Conservation (phyloP, 2,113 vertebrate species). For the Picathartes gymnocephalus region DNA sequence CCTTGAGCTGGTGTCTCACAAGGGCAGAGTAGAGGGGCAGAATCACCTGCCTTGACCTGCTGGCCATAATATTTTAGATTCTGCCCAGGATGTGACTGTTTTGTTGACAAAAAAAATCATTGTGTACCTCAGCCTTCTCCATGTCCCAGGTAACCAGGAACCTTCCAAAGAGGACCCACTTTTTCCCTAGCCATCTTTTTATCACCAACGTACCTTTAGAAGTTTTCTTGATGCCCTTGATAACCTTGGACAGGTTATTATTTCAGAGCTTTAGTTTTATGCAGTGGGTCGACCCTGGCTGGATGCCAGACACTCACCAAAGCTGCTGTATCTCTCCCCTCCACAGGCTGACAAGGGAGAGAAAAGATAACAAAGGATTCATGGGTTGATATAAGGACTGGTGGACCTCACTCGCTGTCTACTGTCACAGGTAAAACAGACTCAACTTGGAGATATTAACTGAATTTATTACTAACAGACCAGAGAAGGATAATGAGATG, state of each 20-base stretch:
- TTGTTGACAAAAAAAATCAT: background rate
- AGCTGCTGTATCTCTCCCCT: background rate
- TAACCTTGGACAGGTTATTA: background rate
- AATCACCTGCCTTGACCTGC: background rate
- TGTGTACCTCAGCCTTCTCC: background rate
- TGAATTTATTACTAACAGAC: background rate
- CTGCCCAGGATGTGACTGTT: background rate
- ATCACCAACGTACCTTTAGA: background rate
- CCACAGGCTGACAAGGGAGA: background rate
- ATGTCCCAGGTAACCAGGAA: background rate
- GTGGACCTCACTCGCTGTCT: fast-evolving
- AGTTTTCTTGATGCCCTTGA: background rate
- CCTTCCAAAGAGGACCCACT: background rate
- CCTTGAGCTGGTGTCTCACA: background rate
- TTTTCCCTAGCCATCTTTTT: background rate
- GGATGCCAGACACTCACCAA: background rate
- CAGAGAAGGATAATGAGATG: background rate
- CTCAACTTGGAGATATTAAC: background rate
- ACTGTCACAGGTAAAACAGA: background rate
- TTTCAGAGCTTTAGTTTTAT: background rate
- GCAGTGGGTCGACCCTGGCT: background rate
- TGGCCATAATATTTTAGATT: background rate
- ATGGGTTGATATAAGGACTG: too few species aligned
- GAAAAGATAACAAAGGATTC: background rate
- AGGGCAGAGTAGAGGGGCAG: background rate